phyloP scores from a whole-genome alignment of 1,140 invertebrate genomes.

The Lysiphlebus fabarum region DNA sequence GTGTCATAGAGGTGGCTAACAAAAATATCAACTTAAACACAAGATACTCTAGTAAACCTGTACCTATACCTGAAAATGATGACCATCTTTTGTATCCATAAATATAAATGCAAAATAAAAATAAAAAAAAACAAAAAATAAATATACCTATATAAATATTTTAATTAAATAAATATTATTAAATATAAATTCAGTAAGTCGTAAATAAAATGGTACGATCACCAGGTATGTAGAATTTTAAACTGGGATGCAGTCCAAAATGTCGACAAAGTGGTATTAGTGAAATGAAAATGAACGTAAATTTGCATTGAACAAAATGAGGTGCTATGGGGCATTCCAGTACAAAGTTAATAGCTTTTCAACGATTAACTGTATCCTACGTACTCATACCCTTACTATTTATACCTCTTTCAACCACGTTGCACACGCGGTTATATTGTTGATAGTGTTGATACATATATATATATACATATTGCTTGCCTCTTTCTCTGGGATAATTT shows the following conservation, averaged over 20 bases:
- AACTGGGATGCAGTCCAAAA: conserved; percentile 3
- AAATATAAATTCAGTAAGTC: no score
- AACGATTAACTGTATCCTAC: conserved; percentile 52
- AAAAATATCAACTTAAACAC: conserved; percentile 11
- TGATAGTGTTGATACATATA: no score
- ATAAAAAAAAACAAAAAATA: no score
- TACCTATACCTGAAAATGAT: not conserved
- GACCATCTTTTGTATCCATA: not conserved
- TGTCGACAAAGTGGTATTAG: not conserved
- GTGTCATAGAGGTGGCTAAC: conserved; percentile 1
- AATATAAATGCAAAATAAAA: not conserved
- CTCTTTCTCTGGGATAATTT: not conserved
- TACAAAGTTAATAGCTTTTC: conserved; percentile 52
- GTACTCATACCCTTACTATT: conserved; percentile 17
- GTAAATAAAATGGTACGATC: no score
- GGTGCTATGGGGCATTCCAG: conserved; percentile 49
- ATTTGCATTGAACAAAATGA: conserved; percentile 53
- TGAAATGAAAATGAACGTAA: conserved; percentile 31
- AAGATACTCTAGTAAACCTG: conserved; percentile 8
- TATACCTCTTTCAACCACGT: conserved; percentile 18
- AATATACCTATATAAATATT: no score
- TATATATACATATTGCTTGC: no score
- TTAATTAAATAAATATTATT: no score
- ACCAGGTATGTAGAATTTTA: no score
- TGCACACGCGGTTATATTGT: conserved; percentile 17